These are phyloP conservation scores for Brachypodius melanocephalos DNA, from an alignment of 2,113 vertebrate genomes.

Conservation along the genomic window DNA sequence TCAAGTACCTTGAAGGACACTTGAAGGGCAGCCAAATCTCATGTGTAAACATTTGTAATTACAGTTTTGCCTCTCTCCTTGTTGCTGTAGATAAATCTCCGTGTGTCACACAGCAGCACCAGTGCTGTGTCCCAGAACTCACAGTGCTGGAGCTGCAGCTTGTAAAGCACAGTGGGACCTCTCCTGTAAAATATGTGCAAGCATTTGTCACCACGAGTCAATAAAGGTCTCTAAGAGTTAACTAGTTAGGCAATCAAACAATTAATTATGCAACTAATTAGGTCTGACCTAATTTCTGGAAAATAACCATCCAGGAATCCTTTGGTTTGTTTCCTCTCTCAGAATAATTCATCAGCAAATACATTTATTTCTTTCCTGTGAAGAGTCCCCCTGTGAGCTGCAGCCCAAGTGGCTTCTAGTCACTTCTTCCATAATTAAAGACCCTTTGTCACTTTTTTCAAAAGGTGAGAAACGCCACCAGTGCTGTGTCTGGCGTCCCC, in stretches of 20 bases:
- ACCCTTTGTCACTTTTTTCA: background rate
- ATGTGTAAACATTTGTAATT: background rate
- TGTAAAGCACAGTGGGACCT: background rate
- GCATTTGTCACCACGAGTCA: background rate
- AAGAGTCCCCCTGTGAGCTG: background rate
- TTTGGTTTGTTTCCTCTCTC: background rate
- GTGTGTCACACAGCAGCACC: accelerated
- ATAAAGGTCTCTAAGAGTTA: background rate
- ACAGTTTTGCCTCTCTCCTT: background rate
- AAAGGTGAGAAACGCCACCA: background rate
- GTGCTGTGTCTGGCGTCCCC: background rate
- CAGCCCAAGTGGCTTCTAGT: background rate
- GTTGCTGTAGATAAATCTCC: background rate
- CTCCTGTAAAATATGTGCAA: background rate
- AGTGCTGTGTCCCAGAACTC: background rate
- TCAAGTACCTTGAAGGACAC: background rate
- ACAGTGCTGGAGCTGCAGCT: background rate
- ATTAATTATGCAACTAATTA: background rate
- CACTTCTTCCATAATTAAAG: background rate
- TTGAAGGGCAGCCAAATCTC: background rate
- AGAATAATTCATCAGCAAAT: background rate
- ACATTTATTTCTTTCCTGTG: background rate
- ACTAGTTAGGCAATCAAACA: background rate
- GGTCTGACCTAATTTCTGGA: background rate
- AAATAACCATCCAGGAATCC: background rate